Base-by-base conservation (phyloP, 2,888 invertebrate genomes). In the Carpatolechia fugitivella region DNA sequence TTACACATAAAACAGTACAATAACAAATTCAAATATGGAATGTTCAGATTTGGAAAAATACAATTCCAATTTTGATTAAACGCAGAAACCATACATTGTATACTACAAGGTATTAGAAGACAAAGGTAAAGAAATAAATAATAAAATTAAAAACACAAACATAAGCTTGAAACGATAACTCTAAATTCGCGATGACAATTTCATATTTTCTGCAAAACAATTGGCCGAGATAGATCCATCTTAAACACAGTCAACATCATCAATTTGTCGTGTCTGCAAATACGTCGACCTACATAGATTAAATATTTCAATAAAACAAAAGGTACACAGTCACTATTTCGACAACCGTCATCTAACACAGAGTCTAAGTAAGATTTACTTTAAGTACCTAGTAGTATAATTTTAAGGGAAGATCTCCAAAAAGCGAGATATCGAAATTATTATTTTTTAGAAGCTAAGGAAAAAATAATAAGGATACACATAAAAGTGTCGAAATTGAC, bases 321-420 rank as follows among this genome's bases (percentile, higher is more conserved):
- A 71, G 69, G 69, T 75, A 77, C 69, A 73, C 70, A 69, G 70
- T 61, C 61, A 29, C 50, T 75, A 76, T 67, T 76, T 78, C 55
- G 80, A 79, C 74, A 79, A 80, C 74, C 76, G 77, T 75, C 64
- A 76, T 72, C 76, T 80, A 82, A 84, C 79, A 78, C 72, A 70
- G 73, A 76, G 71, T 74, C 74, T 76, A 76, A 72, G 67, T 75
- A 64, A 44, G n/a, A 44, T 29, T 29, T 18, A 31, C 72, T 74
- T 67, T 57, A 54, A 48, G 44, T 59, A 46, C 44, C 58, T 58
- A 58, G 59, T 51, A 62, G 66, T 68, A 55, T 20, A 55, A 40
- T 30, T 40, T n/a, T 46, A 18, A 41, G 46, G 24, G 54, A 53
- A 40, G 20, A 18, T 41, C 40, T 41, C 40, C n/a, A 18, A 40